These are phyloP conservation scores for Saccopteryx leptura DNA, from an alignment of 2,113 vertebrate species.

Conservation along the genomic window DNA sequence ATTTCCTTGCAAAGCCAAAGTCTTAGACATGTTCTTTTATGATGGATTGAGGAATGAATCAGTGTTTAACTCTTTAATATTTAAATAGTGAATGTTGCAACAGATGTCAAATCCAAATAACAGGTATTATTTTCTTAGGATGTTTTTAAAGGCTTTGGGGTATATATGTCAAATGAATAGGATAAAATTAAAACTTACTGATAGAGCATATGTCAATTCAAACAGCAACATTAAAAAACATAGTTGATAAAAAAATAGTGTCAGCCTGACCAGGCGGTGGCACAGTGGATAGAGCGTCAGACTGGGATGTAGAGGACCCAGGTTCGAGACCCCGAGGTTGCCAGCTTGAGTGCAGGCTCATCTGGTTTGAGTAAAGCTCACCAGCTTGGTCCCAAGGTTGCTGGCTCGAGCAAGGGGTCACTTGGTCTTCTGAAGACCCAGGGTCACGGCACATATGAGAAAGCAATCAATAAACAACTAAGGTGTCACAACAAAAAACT, in stretches of 20 bases:
- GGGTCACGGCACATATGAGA: too few species aligned
- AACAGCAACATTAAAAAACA: background rate
- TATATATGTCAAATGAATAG: slow-evolving; percentile 16
- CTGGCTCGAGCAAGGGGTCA: too few species aligned
- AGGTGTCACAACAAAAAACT: too few species aligned
- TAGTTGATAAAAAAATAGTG: background rate
- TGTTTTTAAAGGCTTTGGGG: background rate
- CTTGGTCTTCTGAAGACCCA: too few species aligned
- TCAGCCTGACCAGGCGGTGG: too few species aligned
- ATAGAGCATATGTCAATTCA: background rate
- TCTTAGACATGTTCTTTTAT: slow-evolving; percentile 56
- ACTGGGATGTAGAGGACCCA: too few species aligned
- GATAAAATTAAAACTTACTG: background rate
- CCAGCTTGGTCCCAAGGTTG: too few species aligned
- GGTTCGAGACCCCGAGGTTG: too few species aligned
- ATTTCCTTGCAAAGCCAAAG: slow-evolving; percentile 57
- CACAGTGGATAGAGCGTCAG: too few species aligned
- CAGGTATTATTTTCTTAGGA: background rate
- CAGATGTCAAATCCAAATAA: background rate
- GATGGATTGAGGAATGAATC: slow-evolving; percentile 51
- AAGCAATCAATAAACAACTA: too few species aligned
- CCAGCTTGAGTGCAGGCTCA: too few species aligned
- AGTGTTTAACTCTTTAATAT: slow-evolving; percentile 62
- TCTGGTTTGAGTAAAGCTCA: too few species aligned
- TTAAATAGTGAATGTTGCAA: slow-evolving; percentile 46